Base-by-base conservation (phyloP, 2,113 vertebrate genomes). In the Thunnus maccoyii region DNA sequence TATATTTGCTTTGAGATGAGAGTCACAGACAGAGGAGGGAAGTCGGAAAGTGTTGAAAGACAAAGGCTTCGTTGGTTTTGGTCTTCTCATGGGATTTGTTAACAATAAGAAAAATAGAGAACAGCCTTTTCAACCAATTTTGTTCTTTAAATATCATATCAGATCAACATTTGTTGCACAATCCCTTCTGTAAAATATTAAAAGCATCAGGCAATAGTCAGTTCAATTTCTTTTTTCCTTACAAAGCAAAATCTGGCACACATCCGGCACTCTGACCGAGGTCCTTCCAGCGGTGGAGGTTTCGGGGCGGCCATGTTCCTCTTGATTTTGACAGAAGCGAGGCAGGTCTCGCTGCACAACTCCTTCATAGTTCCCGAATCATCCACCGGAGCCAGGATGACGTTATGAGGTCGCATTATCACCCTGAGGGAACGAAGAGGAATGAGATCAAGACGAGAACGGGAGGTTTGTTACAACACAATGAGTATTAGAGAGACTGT, bases 361-460 rank as follows among this genome's bases (percentile, higher is more conserved):
- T 88, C 84, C 76, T 50, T 88, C 60, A 78, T 63, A 0, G 36
- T 70, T 25, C 86, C 90, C 0, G 16, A 78, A 41, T 85, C 70
- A 36, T 86, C 88, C 62, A 88, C 83, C 1, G 88, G 86, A 81
- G 79, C 80, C 57, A 78, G 66, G 54, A 91, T 91, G 10, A 91
- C 17, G 46, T 63, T 78, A 6, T 73, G 81, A 60, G 84, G 90
- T 6, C 67, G 62, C 0, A 2, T 5, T n/a, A 91, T 88, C 47
- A 58, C 36, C 65, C 90, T 91, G 81, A 66, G 1, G 55, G 75
- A 27, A 41, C 2, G 3, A 63, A 4, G 27, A 52, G 1, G 3
- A 0, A 66, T 0, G 7, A 44, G 8, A 22, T 1, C 10, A 18
- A 51, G 16, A 15, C 4, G 12, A 15, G n/a, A 72, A 13, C 4